These are phyloP conservation scores for Halocynthia aurantium DNA, from an alignment of 23 tunicate genomes.

Conservation along the genomic window DNA sequence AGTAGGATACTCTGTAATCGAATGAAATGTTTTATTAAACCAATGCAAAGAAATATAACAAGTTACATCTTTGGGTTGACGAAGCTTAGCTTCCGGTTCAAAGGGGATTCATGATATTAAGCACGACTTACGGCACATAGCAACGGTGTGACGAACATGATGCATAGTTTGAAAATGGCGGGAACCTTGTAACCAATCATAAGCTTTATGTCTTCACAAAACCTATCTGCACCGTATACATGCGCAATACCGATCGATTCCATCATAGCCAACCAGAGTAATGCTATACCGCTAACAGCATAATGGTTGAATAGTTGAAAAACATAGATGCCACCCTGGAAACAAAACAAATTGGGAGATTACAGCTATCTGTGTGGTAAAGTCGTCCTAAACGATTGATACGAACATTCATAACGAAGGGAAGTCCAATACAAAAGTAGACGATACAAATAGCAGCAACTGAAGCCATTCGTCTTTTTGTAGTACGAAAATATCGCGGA, in stretches of 20 bases:
- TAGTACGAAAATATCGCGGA: slow-evolving; percentile 5
- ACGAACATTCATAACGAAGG: slow-evolving; percentile 21
- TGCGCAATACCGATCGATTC: slow-evolving; percentile 51
- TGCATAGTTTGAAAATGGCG: slow-evolving; percentile 28
- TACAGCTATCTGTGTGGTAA: neutral
- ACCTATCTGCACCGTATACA: slow-evolving; percentile 44
- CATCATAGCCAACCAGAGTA: slow-evolving; percentile 35
- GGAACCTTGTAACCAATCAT: slow-evolving; percentile 67
- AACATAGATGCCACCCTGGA: slow-evolving; percentile 54
- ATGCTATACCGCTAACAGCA: slow-evolving; percentile 51
- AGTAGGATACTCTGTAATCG: slow-evolving; percentile 16
- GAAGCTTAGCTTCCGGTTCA: no score
- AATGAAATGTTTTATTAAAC: neutral
- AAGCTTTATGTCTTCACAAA: slow-evolving; percentile 36
- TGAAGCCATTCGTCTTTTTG: slow-evolving; percentile 15
- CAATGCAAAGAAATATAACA: no score
- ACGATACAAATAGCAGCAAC: slow-evolving; percentile 2
- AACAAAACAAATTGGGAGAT: neutral
- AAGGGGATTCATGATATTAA: no score
- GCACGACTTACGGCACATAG: slow-evolving; percentile 25
- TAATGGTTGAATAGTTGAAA: slow-evolving; percentile 62
- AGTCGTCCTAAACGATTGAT: neutral
- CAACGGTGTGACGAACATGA: slow-evolving; percentile 34
- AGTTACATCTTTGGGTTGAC: no score
- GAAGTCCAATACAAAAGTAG: slow-evolving; percentile 27